Evolutionary conservation across 2,113 vertebrate species (phyloP), one percentile per base, ranked within the genome.

Genomic region (Lipotes vexillifer): DNA sequence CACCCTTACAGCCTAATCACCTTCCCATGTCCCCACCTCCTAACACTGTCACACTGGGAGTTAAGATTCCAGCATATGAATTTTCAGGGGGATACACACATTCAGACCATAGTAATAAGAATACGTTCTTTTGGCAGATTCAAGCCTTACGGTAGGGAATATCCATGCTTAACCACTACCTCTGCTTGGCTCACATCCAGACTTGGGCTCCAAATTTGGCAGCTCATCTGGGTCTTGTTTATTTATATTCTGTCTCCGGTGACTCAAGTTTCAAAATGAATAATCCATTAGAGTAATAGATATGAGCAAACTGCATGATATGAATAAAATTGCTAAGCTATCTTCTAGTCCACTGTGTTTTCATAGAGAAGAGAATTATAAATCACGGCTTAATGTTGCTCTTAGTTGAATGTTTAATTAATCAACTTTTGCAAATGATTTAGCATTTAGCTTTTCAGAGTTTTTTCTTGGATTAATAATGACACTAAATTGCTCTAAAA

Each of bases 261-360:
- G 95, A 96, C 72, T 96, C 52, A 85, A 85, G 36, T 94, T 97
- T 97, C 88, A 93, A 96, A 94, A 75, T 52, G 88, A 96, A 86
- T 93, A 85, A 94, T 86, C 71, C 81, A 75, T 93, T 96, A 93
- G 49, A 88, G 46, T 88, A 95, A 90, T 74, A 96, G 93, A 72
- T 80, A 85, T 59, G 46, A 96, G 46, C 27, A 82, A 97, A 95
- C 71, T 92, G 49, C 69, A 85, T 84, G 77, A 72, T 78, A 59
- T 21, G 72, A 77, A 81, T 90, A 96, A 94, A 88, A 92, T 57
- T 82, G 15, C 81, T 90, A 69, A 80, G 66, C 63, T 90, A 68
- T 74, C 85, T 90, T 94, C 31, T 29, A 85, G 65, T 33, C 83
- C 55, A 88, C 81, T 66, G 17, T 81, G 29, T 77, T 92, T 94